Conservation (phyloP, 2,888 invertebrate species). For the Troglohyphantes excavatus region DNA sequence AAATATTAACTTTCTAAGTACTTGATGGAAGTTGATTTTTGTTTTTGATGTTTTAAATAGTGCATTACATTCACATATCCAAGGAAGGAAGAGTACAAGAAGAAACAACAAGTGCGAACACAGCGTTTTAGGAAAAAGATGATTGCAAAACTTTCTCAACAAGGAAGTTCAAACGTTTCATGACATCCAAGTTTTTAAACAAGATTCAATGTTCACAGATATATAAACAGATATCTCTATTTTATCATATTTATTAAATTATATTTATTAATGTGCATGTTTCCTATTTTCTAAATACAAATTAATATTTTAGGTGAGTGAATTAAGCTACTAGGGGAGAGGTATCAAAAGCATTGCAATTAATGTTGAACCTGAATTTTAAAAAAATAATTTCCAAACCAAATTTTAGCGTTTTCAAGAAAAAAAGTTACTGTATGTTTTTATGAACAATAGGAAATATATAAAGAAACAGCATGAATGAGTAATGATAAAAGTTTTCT, state of each 20-base stretch:
- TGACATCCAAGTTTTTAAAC: background rate
- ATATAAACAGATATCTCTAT: background rate
- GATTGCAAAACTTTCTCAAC: slow-evolving; percentile 69
- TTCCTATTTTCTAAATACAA: no score
- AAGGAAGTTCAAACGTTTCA: slow-evolving; percentile 4
- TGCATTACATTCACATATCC: slow-evolving; percentile 81
- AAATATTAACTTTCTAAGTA: background rate
- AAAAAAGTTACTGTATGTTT: no score
- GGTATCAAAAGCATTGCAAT: no score
- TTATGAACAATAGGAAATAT: no score
- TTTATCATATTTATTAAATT: slow-evolving; percentile 4
- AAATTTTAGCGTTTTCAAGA: no score
- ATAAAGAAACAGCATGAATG: no score
- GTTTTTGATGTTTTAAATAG: slow-evolving; percentile 79
- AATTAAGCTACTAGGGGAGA: no score
- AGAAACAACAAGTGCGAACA: slow-evolving; percentile 51
- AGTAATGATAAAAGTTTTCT: no score
- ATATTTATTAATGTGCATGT: no score
- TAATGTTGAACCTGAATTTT: no score
- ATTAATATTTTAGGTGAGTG: no score
- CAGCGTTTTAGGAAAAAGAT: slow-evolving; percentile 64
- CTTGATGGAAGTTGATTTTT: background rate
- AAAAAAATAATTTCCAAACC: no score
- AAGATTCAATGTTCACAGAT: background rate
- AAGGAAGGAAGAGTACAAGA: slow-evolving; percentile 62